A percentile compares a stretch with the other conserved stretches of the same genome.
Evolutionary conservation across 2,888 invertebrate species (phyloP).

Genomic region (Drosophila yooni): DNA sequence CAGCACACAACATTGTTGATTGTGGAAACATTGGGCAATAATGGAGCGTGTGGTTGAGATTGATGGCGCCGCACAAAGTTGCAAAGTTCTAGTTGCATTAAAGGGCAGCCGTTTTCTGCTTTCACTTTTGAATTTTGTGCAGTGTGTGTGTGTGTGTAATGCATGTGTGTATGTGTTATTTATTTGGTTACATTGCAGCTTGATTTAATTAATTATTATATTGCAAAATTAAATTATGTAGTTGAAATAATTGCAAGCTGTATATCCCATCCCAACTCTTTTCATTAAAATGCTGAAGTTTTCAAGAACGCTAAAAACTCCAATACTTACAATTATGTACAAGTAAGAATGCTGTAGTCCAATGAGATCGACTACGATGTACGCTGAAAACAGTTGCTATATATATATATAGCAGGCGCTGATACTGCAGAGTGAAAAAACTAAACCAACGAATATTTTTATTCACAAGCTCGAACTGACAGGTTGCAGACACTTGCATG

Average conservation of each 20-base stretch:
- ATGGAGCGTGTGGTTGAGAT: constrained; percentile 18
- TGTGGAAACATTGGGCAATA: constrained; percentile 11
- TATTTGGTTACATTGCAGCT: not conserved
- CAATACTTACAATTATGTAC: too few relatives aligned
- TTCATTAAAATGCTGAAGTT: not conserved
- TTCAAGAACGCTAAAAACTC: too few relatives aligned
- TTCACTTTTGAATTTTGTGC: constrained; percentile 30
- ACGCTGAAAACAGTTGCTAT: too few relatives aligned
- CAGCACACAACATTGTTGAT: constrained; percentile 13
- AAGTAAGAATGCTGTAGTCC: too few relatives aligned
- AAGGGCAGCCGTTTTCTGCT: constrained; percentile 16
- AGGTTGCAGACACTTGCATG: too few relatives aligned
- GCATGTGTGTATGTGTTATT: not conserved
- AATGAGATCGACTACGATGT: too few relatives aligned
- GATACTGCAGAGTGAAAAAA: too few relatives aligned
- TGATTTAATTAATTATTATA: not conserved
- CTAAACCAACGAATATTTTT: too few relatives aligned
- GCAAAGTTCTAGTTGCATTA: constrained; percentile 43
- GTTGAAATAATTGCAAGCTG: not conserved
- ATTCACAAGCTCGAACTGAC: too few relatives aligned
- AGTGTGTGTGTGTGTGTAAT: not conserved
- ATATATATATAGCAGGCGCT: too few relatives aligned
- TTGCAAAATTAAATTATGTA: not conserved
- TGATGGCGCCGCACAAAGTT: constrained; percentile 8
- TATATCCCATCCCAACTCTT: not conserved